These are phyloP conservation scores for Neoaliturus tenellus DNA, from an alignment of 2,888 invertebrate species.

Conservation along the genomic window DNA sequence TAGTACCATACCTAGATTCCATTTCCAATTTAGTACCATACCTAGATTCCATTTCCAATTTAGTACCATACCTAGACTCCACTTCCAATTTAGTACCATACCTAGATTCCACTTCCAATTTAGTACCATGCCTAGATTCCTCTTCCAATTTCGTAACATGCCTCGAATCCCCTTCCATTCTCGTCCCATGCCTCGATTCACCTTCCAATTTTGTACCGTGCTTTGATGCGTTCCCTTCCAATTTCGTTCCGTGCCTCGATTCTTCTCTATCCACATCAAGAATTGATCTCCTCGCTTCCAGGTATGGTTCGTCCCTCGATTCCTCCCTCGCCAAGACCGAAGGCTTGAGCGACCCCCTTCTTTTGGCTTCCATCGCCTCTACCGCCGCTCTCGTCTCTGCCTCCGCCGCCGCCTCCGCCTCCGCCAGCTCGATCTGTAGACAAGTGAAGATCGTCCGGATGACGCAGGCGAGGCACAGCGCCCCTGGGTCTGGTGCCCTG, in stretches of 20 bases:
- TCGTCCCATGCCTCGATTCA: too few relatives aligned
- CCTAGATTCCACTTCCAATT: too few relatives aligned
- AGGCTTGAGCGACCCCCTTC: too few relatives aligned
- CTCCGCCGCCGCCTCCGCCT: neutral
- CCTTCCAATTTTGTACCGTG: neutral
- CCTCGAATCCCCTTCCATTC: too few relatives aligned
- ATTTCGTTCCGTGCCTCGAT: neutral
- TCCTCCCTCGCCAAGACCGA: too few relatives aligned
- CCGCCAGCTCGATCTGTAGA: conserved; percentile 35
- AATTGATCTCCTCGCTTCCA: neutral
- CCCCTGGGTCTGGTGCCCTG: neutral
- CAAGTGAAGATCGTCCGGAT: neutral
- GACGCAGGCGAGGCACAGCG: neutral
- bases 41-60: neutral
- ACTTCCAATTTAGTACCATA: too few relatives aligned
- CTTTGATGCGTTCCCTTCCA: neutral
- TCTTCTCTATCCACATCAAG: neutral
- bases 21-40: neutral
- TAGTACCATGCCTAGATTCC: too few relatives aligned
- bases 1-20: neutral
- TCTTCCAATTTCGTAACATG: too few relatives aligned
- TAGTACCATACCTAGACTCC: neutral
- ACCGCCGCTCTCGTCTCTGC: neutral
- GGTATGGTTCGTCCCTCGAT: neutral
- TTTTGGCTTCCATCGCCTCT: too few relatives aligned